phyloP scores from a whole-genome alignment of 2,113 vertebrate species.

The Cebidichthys violaceus region DNA sequence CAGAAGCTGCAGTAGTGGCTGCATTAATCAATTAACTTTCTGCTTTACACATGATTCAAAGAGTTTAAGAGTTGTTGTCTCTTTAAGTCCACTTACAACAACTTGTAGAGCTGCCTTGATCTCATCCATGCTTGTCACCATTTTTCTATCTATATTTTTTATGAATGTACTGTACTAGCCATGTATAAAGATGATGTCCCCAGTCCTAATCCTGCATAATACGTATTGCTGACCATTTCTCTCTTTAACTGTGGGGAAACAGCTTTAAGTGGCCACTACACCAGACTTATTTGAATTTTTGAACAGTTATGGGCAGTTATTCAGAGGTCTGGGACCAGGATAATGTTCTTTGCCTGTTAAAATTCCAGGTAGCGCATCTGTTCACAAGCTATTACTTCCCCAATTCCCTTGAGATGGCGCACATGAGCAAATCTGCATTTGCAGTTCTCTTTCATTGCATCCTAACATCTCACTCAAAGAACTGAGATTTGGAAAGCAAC shows the following conservation, averaged over 20 bases:
- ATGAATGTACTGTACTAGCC: background rate
- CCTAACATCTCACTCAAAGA: background rate
- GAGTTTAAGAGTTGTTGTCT: too few species aligned
- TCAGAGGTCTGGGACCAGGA: background rate
- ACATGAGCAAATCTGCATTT: background rate
- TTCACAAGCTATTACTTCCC: background rate
- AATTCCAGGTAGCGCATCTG: background rate
- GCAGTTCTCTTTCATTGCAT: background rate
- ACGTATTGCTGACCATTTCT: too few species aligned
- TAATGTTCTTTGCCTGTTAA: background rate
- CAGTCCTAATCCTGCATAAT: too few species aligned
- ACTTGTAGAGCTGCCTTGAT: too few species aligned
- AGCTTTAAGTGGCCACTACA: too few species aligned
- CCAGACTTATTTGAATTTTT: background rate
- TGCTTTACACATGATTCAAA: too few species aligned
- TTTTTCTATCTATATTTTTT: too few species aligned
- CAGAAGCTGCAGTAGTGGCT: background rate
- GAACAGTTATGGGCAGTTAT: background rate
- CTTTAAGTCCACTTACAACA: too few species aligned
- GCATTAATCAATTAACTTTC: too few species aligned
- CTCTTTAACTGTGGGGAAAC: background rate
- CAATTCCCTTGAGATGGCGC: too few species aligned
- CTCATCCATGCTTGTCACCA: too few species aligned
- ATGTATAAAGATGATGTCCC: background rate
- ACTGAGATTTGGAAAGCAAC: background rate